Evolutionary conservation across 2,113 vertebrate species (phyloP).

Genomic region (Strix aluco): DNA sequence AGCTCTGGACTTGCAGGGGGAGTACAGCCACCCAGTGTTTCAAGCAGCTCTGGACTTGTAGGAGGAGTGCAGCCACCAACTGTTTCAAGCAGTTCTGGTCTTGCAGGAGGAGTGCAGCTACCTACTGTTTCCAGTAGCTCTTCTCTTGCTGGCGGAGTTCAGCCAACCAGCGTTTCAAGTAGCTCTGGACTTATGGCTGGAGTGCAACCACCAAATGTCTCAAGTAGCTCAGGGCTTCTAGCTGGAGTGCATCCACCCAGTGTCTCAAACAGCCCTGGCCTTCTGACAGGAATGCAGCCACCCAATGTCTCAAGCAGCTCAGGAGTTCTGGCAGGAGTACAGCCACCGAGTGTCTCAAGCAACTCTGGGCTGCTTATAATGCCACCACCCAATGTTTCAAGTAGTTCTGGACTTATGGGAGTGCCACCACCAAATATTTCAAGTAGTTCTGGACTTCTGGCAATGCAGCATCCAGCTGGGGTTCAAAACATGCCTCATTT

Average conservation of each 20-base stretch:
- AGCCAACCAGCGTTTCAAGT: constrained; percentile 65
- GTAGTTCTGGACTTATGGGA: constrained; percentile 83
- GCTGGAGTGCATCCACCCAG: constrained; percentile 71
- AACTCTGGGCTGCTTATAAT: constrained; percentile 75
- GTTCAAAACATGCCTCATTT: constrained; percentile 86
- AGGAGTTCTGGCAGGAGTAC: constrained; percentile 71
- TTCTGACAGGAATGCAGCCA: constrained; percentile 87
- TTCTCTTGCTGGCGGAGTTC: constrained; percentile 71
- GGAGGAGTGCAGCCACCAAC: constrained; percentile 70
- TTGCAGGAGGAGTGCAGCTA: constrained; percentile 76
- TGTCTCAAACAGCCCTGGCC: constrained; percentile 79
- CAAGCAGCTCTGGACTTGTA: constrained; percentile 68
- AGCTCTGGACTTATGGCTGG: constrained; percentile 84
- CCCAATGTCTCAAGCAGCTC: constrained; percentile 74
- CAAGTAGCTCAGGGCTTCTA: constrained; percentile 74
- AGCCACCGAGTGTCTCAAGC: constrained; percentile 70
- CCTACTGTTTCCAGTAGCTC: constrained; percentile 71
- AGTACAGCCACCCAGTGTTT: constrained; percentile 80
- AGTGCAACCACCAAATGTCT: constrained; percentile 79
- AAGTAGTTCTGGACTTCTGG: constrained; percentile 84
- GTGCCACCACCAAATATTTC: constrained; percentile 78
- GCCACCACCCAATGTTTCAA: constrained; percentile 76
- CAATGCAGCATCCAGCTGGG: constrained; percentile 88
- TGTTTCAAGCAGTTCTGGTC: constrained; percentile 74
- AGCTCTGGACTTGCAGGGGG: constrained; percentile 83